Percentiles rank a stretch among this genome's conserved stretches.
These are phyloP conservation scores for Enteromius afrohamiltoni DNA, from an alignment of 2,797 vertebrate genomes.

Conservation along the genomic window DNA sequence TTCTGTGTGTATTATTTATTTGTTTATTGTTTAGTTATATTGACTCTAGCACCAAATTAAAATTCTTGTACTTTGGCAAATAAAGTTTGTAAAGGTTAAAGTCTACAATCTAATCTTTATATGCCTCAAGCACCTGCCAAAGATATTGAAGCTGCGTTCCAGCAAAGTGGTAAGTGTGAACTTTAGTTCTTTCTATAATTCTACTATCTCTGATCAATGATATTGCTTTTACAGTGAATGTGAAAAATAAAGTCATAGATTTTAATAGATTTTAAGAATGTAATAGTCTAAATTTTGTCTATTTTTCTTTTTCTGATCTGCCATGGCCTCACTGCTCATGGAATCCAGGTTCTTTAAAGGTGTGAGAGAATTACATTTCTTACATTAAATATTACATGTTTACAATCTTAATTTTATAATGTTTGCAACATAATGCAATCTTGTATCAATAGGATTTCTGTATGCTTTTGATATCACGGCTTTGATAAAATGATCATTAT, in stretches of 20 bases:
- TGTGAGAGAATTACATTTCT: conserved; percentile 51
- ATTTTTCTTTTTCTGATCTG: conserved; percentile 15
- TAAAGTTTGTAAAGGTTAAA: background rate
- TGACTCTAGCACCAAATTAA: background rate
- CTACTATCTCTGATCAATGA: background rate
- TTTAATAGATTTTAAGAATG: background rate
- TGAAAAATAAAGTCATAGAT: background rate
- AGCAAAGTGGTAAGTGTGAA: conserved; percentile 74
- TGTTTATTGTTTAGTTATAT: background rate
- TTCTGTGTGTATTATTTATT: background rate
- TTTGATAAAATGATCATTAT: background rate
- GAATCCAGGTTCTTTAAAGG: conserved; percentile 70
- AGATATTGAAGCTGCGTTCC: conserved; percentile 73
- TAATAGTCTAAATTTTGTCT: background rate
- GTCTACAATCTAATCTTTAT: conserved; percentile 34
- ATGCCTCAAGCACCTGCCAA: conserved; percentile 79
- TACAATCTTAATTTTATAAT: background rate
- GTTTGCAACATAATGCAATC: background rate
- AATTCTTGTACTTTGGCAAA: background rate
- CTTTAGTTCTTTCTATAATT: background rate
- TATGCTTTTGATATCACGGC: background rate
- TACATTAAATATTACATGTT: background rate
- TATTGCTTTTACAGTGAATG: background rate
- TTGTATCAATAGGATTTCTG: background rate
- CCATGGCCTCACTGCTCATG: conserved; percentile 4